phyloP scores from a whole-genome alignment of 2,888 invertebrate genomes.

The Ormyrus nitidulus region DNA sequence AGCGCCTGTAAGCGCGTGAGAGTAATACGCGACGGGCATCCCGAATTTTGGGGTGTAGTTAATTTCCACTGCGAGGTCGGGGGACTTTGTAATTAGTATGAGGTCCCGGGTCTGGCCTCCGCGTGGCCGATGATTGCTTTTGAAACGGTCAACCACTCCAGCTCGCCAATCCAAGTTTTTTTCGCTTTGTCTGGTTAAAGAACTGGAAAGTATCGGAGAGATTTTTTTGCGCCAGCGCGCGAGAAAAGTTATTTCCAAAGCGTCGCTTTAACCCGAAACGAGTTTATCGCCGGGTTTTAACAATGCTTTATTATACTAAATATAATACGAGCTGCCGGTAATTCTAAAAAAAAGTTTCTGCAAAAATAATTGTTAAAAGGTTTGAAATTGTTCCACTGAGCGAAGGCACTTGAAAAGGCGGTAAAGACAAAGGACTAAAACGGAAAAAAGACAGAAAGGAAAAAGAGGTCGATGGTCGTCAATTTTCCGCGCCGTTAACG shows the following conservation, averaged over 20 bases:
- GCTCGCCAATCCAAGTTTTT: constrained; percentile 28
- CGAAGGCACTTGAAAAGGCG: neutral
- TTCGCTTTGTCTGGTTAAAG: constrained; percentile 2
- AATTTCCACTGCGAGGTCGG: constrained; percentile 28
- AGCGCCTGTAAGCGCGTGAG: constrained; percentile 58
- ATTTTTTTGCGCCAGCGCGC: constrained; percentile 4
- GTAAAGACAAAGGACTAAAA: neutral
- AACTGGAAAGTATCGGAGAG: constrained; percentile 26
- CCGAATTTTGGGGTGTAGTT: constrained; percentile 53
- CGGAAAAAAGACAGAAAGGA: neutral
- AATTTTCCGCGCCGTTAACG: constrained; percentile 47
- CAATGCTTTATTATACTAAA: no score
- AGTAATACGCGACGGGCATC: constrained; percentile 62
- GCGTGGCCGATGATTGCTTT: constrained; percentile 34
- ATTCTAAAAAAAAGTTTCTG: neutral
- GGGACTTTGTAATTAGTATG: constrained; percentile 46
- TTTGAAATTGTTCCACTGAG: no score
- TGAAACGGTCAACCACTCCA: constrained; percentile 13
- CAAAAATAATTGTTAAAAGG: neutral
- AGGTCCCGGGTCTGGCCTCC: constrained; percentile 1
- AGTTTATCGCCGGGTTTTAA: no score
- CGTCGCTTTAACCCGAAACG: no score
- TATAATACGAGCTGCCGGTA: neutral
- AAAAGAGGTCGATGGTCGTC: constrained; percentile 7
- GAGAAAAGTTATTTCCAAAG: no score